These are phyloP conservation scores for Macropus fuliginosus DNA, from an alignment of 2,797 vertebrate species.

Conservation along the genomic window DNA sequence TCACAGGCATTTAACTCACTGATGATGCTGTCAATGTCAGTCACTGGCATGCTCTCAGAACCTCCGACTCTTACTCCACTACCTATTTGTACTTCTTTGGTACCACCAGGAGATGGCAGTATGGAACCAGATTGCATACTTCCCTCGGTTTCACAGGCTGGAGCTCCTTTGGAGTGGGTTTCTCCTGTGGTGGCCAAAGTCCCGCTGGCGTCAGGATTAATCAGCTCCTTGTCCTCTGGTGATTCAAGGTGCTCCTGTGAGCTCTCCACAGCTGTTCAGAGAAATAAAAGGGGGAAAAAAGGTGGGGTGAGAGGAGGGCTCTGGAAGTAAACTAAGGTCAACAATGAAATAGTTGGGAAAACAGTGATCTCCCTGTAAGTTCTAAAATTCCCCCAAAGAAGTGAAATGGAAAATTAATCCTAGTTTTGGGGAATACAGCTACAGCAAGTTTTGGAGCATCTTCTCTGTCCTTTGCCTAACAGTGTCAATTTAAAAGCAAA, in stretches of 20 bases:
- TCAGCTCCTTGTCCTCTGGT: slow-evolving; percentile 81
- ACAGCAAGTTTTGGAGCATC: neutral
- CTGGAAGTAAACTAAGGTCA: neutral
- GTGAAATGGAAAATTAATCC: neutral
- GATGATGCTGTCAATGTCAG: slow-evolving; percentile 86
- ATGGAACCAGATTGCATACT: neutral
- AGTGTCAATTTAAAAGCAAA: neutral
- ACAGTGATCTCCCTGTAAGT: neutral
- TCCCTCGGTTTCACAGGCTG: neutral
- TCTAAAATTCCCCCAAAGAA: neutral
- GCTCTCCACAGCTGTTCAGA: slow-evolving; percentile 87
- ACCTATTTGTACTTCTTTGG: slow-evolving; percentile 51
- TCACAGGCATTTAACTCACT: slow-evolving; percentile 76
- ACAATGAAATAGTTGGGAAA: neutral
- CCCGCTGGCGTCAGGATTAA: slow-evolving; percentile 73
- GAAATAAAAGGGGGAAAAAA: slow-evolving; percentile 43
- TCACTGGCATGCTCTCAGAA: slow-evolving; percentile 78
- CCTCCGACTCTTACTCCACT: neutral
- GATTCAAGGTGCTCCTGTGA: slow-evolving; percentile 86
- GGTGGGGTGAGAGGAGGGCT: neutral
- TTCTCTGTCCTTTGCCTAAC: neutral
- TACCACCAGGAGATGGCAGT: slow-evolving; percentile 31
- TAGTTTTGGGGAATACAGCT: neutral
- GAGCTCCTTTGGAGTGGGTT: neutral
- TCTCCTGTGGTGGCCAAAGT: slow-evolving; percentile 47